phyloP scores from a whole-genome alignment of 2,797 vertebrate species.

The Alectoris magna region DNA sequence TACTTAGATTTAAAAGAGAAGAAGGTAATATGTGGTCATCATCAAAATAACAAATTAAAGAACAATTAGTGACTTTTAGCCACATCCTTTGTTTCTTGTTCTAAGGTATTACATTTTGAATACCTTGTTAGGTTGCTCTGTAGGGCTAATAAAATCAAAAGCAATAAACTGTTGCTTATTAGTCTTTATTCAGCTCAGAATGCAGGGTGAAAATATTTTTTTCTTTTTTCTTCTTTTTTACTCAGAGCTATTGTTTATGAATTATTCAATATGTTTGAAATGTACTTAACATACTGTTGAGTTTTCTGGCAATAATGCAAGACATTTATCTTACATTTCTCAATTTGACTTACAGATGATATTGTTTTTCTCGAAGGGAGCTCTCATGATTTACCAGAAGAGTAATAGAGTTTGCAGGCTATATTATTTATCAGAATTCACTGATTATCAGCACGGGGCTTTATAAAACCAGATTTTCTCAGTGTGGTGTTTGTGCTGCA shows the following conservation, averaged over 20 bases:
- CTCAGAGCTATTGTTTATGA: not conserved
- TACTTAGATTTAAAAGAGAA: constrained; percentile 2
- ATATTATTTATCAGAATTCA: constrained; percentile 2
- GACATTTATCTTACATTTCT: constrained; percentile 14
- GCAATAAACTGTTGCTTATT: not conserved
- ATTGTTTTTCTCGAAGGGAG: constrained; percentile 41
- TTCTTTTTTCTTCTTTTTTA: not conserved
- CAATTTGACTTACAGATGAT: constrained; percentile 42
- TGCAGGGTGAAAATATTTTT: not conserved
- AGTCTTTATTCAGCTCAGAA: not conserved
- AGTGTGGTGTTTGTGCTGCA: not conserved
- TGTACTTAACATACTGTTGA: constrained; percentile 37
- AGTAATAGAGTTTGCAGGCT: constrained; percentile 23
- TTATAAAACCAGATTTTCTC: constrained; percentile 13
- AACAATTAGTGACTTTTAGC: not conserved
- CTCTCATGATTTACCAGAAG: constrained; percentile 16
- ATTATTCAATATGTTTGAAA: constrained; percentile 46
- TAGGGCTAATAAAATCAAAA: not conserved
- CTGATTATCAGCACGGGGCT: not conserved
- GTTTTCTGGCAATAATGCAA: constrained; percentile 29
- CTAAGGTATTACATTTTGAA: not conserved
- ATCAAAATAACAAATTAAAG: not conserved
- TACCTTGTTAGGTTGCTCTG: not conserved
- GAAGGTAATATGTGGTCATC: not conserved
- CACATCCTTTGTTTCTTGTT: not conserved